Base-by-base conservation (phyloP, 2,888 invertebrate species). In the Xylota segnis region DNA sequence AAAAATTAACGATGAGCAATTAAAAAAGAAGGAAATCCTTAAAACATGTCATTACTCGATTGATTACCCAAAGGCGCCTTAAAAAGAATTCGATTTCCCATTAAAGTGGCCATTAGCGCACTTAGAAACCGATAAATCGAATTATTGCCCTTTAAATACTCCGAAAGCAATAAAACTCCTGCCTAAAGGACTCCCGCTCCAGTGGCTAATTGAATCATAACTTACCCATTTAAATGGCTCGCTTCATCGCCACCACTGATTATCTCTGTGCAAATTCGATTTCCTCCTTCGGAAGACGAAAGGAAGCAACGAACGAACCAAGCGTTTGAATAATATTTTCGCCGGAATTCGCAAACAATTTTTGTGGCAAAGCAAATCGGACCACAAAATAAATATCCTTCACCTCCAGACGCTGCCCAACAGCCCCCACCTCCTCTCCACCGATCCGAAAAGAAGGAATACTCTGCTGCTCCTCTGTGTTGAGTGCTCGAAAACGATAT, bases 71-170 rank as follows among this genome's bases (percentile, higher is more conserved):
- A 74, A 74, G 68, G 47, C 34, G 72, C 47, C 47, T 34, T 14
- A 61, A 71, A 52, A 43, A n/a, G n/a, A 72, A 66, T 37, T 61
- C 71, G 59, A 61, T 63, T 74, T 40, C 40, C 54, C 74, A 79
- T 84, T 70, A 79, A 75, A 84, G 56, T 45, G 58, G 50, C 72
- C 74, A 74, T 78, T 79, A 79, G 40, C 68, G 74, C 71, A 23
- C 72, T 82, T 68, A 68, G 56, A 71, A 76, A 59, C 40, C 76
- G n/a, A 66, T 68, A 74, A 81, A 72, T 81, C 76, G 72, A 76
- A 68, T 86, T 86, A 86, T 72, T 66, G 76, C 82, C 71, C 68
- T 76, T 72, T 72, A 86, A 86, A 82, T 82, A 74, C 63, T 37
- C 71, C 76, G 40, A 61, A 66, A 66, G 71, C 63, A 68, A 82